These are phyloP conservation scores for Silurus lanzhouensis DNA, from an alignment of 2,797 vertebrate species.

Conservation along the genomic window DNA sequence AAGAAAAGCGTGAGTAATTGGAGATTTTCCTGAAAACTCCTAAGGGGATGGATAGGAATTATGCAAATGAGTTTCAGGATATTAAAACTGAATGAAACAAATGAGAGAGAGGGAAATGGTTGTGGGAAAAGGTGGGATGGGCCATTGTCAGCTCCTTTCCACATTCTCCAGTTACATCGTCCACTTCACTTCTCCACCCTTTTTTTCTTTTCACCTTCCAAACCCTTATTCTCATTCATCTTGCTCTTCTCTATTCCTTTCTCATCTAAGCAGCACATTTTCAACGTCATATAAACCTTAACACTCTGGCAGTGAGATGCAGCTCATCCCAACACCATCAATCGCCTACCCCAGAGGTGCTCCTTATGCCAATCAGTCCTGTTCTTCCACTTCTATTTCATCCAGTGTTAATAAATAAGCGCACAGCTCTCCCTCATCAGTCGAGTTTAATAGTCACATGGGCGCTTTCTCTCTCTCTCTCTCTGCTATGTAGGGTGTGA, in stretches of 20 bases:
- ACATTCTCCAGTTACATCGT: not conserved
- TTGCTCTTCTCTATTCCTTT: not conserved
- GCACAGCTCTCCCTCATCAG: not conserved
- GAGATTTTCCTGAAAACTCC: conserved; percentile 51
- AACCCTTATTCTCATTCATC: not conserved
- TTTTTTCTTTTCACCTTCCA: conserved; percentile 4
- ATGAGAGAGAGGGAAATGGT: not conserved
- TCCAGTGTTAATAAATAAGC: conserved; percentile 9
- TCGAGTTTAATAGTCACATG: conserved; percentile 3
- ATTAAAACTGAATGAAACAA: conserved; percentile 38
- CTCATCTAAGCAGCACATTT: not conserved
- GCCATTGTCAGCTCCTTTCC: not conserved
- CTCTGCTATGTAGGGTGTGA: not conserved
- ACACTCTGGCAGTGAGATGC: not conserved
- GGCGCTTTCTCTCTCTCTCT: not conserved
- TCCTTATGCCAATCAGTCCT: conserved; percentile 14
- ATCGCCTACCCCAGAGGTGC: not conserved
- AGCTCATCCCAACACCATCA: not conserved
- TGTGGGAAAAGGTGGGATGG: not conserved
- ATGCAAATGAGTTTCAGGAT: conserved; percentile 43
- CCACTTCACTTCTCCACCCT: not conserved
- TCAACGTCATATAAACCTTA: not conserved
- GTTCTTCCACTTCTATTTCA: not conserved
- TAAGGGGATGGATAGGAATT: conserved; percentile 47
- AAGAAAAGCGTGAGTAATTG: conserved; percentile 52